Evolutionary conservation across 2,797 vertebrate genomes (phyloP).

Genomic region (Takifugu ocellatus): DNA sequence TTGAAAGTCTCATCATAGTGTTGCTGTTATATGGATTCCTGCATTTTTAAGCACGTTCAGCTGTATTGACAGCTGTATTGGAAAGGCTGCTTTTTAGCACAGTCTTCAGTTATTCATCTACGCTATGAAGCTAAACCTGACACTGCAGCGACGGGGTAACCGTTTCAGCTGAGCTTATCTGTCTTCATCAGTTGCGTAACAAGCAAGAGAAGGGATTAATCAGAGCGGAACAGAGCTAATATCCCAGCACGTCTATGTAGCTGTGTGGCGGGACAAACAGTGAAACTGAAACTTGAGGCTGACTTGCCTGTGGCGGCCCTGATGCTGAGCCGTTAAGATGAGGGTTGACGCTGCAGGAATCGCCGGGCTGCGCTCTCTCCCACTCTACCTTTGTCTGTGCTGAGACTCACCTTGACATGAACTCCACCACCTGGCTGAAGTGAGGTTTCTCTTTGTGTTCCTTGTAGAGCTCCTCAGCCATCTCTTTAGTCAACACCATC

Average conservation of each 20-base stretch:
- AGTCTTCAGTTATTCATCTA: not conserved
- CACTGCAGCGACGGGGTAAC: conserved; percentile 22
- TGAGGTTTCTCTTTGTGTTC: conserved; percentile 80
- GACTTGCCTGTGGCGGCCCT: conserved; percentile 38
- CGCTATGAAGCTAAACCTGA: conserved; percentile 3
- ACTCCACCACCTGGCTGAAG: conserved; percentile 79
- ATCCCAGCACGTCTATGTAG: conserved; percentile 25
- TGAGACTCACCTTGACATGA: conserved; percentile 82
- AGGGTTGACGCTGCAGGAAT: conserved; percentile 41
- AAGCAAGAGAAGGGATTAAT: conserved; percentile 40
- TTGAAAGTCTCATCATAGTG: too few species aligned
- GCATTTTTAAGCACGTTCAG: too few species aligned
- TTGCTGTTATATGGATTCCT: not conserved
- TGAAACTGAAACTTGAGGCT: conserved; percentile 43
- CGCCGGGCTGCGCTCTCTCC: conserved; percentile 15
- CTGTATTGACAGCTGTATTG: too few species aligned
- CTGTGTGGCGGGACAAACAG: conserved; percentile 39
- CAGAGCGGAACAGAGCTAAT: conserved; percentile 45
- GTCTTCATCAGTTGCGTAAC: conserved; percentile 48
- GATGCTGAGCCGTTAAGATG: conserved; percentile 42
- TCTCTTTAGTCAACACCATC: conserved; percentile 70
- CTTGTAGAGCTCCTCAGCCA: conserved; percentile 82
- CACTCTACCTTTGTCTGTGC: not conserved
- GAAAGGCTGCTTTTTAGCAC: too few species aligned
- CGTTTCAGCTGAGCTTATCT: conserved; percentile 20